Percentiles rank a stretch among this genome's conserved stretches.
These are phyloP conservation scores for Palythoa grandiflora DNA, from an alignment of 92 coral and sea anemone genomes.

Conservation along the genomic window DNA sequence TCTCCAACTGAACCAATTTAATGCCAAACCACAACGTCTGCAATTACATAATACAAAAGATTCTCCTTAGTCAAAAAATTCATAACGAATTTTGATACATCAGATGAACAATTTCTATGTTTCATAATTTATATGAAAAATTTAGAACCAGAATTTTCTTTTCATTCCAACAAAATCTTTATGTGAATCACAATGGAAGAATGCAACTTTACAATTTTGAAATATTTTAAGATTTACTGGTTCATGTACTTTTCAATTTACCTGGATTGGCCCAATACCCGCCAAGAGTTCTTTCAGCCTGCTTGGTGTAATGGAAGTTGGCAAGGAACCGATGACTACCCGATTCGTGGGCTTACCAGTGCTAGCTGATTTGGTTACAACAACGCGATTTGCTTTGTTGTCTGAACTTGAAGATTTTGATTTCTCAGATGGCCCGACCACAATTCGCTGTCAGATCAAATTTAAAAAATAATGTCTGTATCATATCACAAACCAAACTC, in stretches of 20 bases:
- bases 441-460: constrained; percentile 71
- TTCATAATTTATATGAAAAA: too few relatives aligned
- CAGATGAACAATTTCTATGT: too few relatives aligned
- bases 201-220: too few relatives aligned
- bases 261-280: constrained; percentile 99
- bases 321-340: constrained; percentile 96
- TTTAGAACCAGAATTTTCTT: too few relatives aligned
- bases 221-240: too few relatives aligned
- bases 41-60: too few relatives aligned
- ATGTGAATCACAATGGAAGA: too few relatives aligned
- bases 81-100: too few relatives aligned
- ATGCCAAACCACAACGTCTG: too few relatives aligned
- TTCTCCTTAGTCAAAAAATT: too few relatives aligned
- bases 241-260: not conserved
- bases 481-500: not conserved
- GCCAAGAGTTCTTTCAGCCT: constrained; percentile 92
- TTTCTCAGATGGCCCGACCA: constrained; percentile 93
- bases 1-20: too few relatives aligned
- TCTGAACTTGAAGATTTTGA: constrained; percentile 78
- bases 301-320: constrained; percentile 91
- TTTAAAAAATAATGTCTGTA: not conserved
- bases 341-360: constrained; percentile 97
- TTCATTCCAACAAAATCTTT: too few relatives aligned
- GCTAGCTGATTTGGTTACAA: constrained; percentile 90
- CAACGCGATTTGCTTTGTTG: constrained; percentile 87